Evolutionary conservation across 1,140 invertebrate genomes (phyloP).

Genomic region (Anastrepha obliqua): DNA sequence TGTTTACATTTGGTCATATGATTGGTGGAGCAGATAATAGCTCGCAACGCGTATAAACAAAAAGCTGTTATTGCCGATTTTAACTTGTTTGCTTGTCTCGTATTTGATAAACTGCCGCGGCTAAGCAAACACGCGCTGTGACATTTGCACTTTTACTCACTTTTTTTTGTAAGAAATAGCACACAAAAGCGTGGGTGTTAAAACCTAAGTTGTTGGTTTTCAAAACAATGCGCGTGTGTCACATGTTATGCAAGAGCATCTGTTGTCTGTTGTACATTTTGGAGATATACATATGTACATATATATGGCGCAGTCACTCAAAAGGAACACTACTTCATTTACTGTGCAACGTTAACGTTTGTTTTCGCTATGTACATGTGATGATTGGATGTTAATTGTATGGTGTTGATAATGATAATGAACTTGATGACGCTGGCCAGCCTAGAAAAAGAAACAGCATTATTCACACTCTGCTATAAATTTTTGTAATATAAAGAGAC

Average conservation of each 20-base stretch:
- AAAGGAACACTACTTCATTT: not conserved
- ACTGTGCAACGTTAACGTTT: too few species aligned
- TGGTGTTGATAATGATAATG: not conserved
- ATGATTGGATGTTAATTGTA: not conserved
- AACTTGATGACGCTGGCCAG: not conserved
- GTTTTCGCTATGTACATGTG: not conserved
- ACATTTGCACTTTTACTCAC: not conserved
- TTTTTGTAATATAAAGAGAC: not conserved
- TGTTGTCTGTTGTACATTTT: not conserved
- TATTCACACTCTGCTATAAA: too few species aligned
- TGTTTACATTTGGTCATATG: constrained; percentile 1
- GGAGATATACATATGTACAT: not conserved
- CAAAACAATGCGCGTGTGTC: not conserved
- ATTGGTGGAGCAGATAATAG: not conserved
- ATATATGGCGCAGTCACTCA: not conserved
- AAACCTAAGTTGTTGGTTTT: not conserved
- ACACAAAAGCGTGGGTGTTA: constrained; percentile 18
- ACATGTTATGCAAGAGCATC: constrained; percentile 29
- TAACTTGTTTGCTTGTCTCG: not conserved
- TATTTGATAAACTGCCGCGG: not conserved
- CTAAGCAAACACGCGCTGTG: not conserved
- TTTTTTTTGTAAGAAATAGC: not conserved
- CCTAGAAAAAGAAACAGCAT: not conserved
- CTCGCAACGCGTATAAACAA: not conserved
- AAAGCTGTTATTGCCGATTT: constrained; percentile 1